phyloP scores from a whole-genome alignment of 2,797 vertebrate genomes.

The Babyrousa celebensis region DNA sequence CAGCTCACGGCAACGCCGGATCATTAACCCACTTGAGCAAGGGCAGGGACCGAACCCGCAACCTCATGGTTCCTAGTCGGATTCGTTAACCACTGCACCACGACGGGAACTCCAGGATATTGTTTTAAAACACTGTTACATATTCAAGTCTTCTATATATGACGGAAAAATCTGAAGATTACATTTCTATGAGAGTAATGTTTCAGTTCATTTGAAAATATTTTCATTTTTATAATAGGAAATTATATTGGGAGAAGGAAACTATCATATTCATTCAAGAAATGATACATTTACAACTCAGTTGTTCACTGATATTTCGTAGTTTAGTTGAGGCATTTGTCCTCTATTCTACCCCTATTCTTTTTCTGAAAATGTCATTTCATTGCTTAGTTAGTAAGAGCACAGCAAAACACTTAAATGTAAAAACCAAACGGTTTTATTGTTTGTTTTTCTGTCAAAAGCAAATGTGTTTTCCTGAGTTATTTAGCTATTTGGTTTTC shows the following conservation, averaged over 20 bases:
- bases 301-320: background rate
- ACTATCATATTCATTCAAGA: background rate
- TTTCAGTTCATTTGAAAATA: slow-evolving; percentile 53
- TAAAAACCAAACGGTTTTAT: slow-evolving; percentile 6
- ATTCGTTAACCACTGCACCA: too few species aligned
- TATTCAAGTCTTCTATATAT: background rate
- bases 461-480: slow-evolving; percentile 57
- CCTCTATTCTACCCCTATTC: background rate
- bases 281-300: background rate
- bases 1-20: too few species aligned
- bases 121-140: slow-evolving; percentile 17
- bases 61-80: too few species aligned
- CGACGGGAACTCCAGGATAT: too few species aligned
- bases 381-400: background rate
- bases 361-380: background rate
- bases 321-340: slow-evolving; percentile 7
- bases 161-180: slow-evolving; percentile 32
- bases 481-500: slow-evolving; percentile 62
- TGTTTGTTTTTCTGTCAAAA: slow-evolving; percentile 65
- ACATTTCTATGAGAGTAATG: background rate
- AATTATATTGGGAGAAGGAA: background rate
- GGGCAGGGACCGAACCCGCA: too few species aligned
- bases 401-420: background rate
- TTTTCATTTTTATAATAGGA: slow-evolving; percentile 67
- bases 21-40: too few species aligned